Percentiles rank a stretch among this genome's conserved stretches.
Evolutionary conservation across 2,888 invertebrate species (phyloP).

Genomic region (Tenthredo mesomela): DNA sequence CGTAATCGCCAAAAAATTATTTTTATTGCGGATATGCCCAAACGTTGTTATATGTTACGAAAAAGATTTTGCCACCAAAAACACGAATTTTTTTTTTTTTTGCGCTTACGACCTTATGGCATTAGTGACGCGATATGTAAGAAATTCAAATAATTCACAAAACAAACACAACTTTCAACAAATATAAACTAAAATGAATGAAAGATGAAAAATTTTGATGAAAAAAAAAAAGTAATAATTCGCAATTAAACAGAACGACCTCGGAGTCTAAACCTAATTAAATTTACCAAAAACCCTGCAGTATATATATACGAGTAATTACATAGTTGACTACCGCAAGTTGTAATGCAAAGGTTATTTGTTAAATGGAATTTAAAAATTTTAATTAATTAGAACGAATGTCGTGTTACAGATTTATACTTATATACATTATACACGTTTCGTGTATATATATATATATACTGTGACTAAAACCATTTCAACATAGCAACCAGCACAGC

Average conservation of each 20-base stretch:
- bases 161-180: not conserved
- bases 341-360: not conserved
- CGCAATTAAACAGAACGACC: not conserved
- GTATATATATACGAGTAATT: not conserved
- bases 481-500: not conserved
- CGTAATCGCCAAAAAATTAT: too few species aligned
- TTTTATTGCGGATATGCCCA: too few species aligned
- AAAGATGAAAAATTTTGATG: not conserved
- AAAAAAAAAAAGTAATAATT: not conserved
- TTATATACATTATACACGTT: not conserved
- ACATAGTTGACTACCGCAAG: not conserved
- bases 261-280: not conserved
- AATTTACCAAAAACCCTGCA: not conserved
- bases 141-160: not conserved
- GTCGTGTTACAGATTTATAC: not conserved
- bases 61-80: too few species aligned
- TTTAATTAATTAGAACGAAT: not conserved
- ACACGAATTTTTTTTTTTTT: too few species aligned
- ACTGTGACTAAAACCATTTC: not conserved
- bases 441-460: not conserved
- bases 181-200: not conserved
- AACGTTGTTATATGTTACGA: too few species aligned
- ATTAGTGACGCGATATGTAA: not conserved
- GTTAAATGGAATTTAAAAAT: not conserved
- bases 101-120: too few species aligned